These are phyloP conservation scores for Apolygus lucorum DNA, from an alignment of 1,140 invertebrate genomes.

Conservation along the genomic window DNA sequence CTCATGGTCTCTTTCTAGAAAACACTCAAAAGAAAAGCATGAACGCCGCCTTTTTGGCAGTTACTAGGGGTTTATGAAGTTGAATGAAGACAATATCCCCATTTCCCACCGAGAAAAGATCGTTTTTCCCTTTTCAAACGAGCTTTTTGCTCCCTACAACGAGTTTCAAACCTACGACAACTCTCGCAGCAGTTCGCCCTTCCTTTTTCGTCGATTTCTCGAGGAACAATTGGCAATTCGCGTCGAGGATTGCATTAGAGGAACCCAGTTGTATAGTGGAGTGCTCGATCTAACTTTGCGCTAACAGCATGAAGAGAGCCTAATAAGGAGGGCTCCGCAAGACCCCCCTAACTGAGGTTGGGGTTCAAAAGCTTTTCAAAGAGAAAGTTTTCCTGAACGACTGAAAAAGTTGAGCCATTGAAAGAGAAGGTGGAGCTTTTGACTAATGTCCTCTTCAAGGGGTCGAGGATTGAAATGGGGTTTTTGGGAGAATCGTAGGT, in stretches of 20 bases:
- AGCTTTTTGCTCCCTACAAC: neutral
- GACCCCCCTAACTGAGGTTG: neutral
- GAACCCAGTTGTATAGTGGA: too few species aligned
- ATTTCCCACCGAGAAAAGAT: neutral
- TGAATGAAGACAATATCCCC: neutral
- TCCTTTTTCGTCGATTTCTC: neutral
- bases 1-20: too few species aligned
- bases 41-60: too few species aligned
- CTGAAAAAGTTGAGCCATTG: neutral
- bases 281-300: neutral
- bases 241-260: neutral
- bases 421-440: neutral
- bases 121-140: neutral
- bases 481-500: too few species aligned
- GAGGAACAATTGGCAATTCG: neutral
- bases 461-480: too few species aligned
- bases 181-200: neutral
- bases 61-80: too few species aligned
- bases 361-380: neutral
- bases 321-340: neutral
- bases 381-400: neutral
- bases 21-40: too few species aligned
- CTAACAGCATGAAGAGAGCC: neutral
- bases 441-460: neutral
- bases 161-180: neutral